Evolutionary conservation across 2,888 invertebrate genomes (phyloP), one percentile per base, ranked within the genome.

Genomic region (Notodromas monacha): DNA sequence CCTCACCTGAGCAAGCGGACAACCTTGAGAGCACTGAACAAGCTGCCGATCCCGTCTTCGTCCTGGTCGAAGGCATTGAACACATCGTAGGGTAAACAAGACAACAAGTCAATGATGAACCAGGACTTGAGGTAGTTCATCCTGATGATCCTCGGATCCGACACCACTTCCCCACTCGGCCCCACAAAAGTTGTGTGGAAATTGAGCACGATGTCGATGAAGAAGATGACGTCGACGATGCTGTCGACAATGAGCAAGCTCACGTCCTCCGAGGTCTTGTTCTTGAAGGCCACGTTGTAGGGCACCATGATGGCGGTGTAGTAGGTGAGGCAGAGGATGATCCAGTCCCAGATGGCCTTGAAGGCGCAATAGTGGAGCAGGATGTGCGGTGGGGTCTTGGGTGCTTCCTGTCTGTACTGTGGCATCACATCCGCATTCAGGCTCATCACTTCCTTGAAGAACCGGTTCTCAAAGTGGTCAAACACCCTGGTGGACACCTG

Each of bases 131-230:
- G 63, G 57, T 96, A 99, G 60, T 96, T 96, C 70, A 79, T 79
- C 45, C 84, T 62, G 50, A 89, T 86, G 42, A 84, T 77, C 53
- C 84, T 84, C 12, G 96, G 92, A 56, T 96, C 96, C 45, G 86
- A 86, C 43, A 96, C 89, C 41, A 96, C 92, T 55, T 77, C 76
- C 11, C 59, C 60, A 26, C 54, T 54, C 2, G 57, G 76, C 30
- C 96, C 96, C 44, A 96, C 96, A 56, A 96, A 96, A 38, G 96
- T 96, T 39, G 96, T 96, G 58, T 96, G 96, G 59, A 96, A 96
- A 61, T 96, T 96, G 49, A 96, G 68, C 51, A 92, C 81, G 54
- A 96, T 96, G 60, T 96, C 96, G 55, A 96, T 86, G 61, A 96
- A 96, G 62, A 96, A 96, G 48, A 96, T 84, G 43, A 96, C 92